Evolutionary conservation across 2,797 vertebrate genomes (phyloP), one percentile per base, ranked within the genome.

Genomic region (Phyllotis vaccarum): DNA sequence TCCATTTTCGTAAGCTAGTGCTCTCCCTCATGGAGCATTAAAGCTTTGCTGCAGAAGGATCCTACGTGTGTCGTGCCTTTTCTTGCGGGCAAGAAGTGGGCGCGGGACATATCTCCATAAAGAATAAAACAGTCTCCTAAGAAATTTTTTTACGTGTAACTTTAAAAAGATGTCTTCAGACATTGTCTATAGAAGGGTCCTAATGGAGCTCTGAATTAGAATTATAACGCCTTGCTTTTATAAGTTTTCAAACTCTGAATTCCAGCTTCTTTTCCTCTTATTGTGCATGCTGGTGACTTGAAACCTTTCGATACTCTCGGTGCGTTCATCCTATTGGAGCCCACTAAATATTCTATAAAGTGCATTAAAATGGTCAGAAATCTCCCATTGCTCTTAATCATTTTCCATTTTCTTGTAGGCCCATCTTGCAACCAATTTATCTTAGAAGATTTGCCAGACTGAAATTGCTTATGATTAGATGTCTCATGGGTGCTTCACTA

Each of bases 201-300:
- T 66, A 74, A 52, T 1, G 46, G 78, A 74, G 12, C 29, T 49
- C 43, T 56, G 13, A 70, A 58, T 83, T 85, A 83, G 34, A 91
- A 40, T 66, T 66, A 80, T 16, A 83, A 60, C 54, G 89, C 89
- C 14, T 40, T 54, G 37, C 60, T 82, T 82, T 43, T 86, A 0
- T 79, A 75, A 91, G 54, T 82, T 24, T 96, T 87, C 37, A 58
- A 66, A 74, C 60, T 87, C 82, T 70, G 40, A 95, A 94, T 91
- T 79, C 82, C 37, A 86, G 43, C 6, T 37, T 83, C 8, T 2
- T 40, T 80, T 87, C 52, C 21, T 81, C 82, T 86, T 16, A 76
- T 60, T 75, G 82, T 80, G 21, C 62, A 72, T 49, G 37, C 66
- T 75, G 82, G 78, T 82, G 14, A 89, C 17, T 82, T 83, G 40